Conservation (phyloP, 2,888 invertebrate species). For the Drosophila neotestacea region DNA sequence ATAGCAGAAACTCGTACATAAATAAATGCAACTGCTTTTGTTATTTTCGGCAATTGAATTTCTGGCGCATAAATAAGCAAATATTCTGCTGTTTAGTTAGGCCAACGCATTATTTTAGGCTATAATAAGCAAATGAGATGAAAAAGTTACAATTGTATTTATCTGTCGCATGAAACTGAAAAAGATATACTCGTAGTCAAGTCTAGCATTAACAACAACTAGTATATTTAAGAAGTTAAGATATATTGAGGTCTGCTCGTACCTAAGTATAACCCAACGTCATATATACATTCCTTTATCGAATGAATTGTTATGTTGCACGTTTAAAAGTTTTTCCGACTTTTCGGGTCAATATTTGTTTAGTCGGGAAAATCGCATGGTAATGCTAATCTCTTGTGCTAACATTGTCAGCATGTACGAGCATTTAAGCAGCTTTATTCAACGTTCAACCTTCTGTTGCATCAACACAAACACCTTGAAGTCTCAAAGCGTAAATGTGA, state of each 20-base stretch:
- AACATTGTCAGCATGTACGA: constrained; percentile 52
- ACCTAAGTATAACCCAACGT: no score
- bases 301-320: not conserved
- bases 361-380: constrained; percentile 64
- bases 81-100: constrained; percentile 35
- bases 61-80: constrained; percentile 26
- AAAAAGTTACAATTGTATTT: no score
- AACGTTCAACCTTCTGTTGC: constrained; percentile 11
- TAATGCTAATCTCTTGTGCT: constrained; percentile 71
- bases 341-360: constrained; percentile 57
- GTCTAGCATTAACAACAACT: not conserved
- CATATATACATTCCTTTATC: no score
- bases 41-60: constrained; percentile 53
- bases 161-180: no score
- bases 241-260: no score
- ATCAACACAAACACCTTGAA: constrained; percentile 29
- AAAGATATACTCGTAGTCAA: not conserved
- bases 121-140: not conserved
- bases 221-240: not conserved
- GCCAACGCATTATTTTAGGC: constrained; percentile 27
- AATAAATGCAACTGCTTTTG: constrained; percentile 43
- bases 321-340: not conserved
- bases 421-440: constrained; percentile 49
- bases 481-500: constrained; percentile 24
- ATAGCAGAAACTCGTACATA: constrained; percentile 38